A percentile compares a stretch with the other conserved stretches of the same genome.
phyloP scores from a whole-genome alignment of 2,113 vertebrate genomes.

The Oreocharis arfaki region DNA sequence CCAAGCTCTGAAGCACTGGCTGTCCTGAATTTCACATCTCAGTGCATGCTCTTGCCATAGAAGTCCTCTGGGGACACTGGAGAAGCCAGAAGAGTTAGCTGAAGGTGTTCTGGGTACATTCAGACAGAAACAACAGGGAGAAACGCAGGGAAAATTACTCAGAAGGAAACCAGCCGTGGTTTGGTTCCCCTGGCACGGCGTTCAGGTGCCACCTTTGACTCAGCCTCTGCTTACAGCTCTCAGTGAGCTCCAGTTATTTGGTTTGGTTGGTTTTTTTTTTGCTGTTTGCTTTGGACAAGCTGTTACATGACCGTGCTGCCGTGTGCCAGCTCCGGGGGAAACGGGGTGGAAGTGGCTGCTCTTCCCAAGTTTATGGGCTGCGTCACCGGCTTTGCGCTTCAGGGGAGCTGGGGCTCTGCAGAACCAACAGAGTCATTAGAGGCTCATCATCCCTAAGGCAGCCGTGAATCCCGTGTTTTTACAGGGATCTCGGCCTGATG shows the following conservation, averaged over 20 bases:
- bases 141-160: neutral
- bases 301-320: neutral
- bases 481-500: neutral
- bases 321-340: neutral
- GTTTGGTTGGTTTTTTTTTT: neutral
- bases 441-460: neutral
- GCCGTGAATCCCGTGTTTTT: rapidly evolving
- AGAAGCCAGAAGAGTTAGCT: neutral
- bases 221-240: neutral
- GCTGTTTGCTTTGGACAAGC: slow-evolving; percentile 24
- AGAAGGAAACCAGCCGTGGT: neutral
- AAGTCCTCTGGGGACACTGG: neutral
- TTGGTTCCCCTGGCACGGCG: neutral
- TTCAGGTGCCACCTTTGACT: neutral
- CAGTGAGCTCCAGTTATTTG: slow-evolving; percentile 15
- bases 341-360: neutral
- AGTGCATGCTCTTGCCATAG: neutral
- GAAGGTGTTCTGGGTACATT: rapidly evolving
- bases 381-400: neutral
- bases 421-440: neutral
- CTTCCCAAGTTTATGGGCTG: neutral
- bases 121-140: neutral
- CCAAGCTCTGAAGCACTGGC: rapidly evolving
- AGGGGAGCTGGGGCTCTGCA: neutral
- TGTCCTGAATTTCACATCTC: neutral